Conservation (phyloP, 2,888 invertebrate species). For the Synergus umbraculus region DNA sequence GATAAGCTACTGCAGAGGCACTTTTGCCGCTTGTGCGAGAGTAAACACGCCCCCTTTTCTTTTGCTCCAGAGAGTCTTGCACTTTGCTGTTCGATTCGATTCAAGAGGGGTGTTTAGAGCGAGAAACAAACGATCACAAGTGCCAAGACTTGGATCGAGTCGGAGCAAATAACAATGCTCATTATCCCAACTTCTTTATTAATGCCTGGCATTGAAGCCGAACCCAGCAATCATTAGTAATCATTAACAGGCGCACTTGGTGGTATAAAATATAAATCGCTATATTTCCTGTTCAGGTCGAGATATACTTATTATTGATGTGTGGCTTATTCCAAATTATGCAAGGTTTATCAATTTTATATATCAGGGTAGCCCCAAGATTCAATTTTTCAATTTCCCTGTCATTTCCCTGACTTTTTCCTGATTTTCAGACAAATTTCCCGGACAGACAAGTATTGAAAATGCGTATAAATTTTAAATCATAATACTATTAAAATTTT, state of each 20-base stretch:
- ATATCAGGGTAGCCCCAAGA: too few relatives aligned
- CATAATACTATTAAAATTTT: too few relatives aligned
- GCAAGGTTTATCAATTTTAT: not conserved
- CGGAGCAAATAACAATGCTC: slow-evolving; percentile 47
- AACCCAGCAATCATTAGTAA: slow-evolving; percentile 24
- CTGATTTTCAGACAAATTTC: too few relatives aligned
- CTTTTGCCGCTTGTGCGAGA: slow-evolving; percentile 43
- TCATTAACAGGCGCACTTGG: not conserved
- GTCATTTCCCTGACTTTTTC: too few relatives aligned
- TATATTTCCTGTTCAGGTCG: not conserved
- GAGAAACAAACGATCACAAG: not conserved
- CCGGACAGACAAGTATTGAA: too few relatives aligned
- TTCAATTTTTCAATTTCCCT: too few relatives aligned
- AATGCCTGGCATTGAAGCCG: slow-evolving; percentile 45
- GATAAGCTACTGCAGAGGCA: slow-evolving; percentile 57
- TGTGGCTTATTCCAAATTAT: not conserved
- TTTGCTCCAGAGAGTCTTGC: slow-evolving; percentile 28
- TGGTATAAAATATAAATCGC: slow-evolving; percentile 4
- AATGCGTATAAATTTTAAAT: too few relatives aligned
- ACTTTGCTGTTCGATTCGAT: slow-evolving; percentile 26
- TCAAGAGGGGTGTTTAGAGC: slow-evolving; percentile 1
- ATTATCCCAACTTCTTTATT: slow-evolving; percentile 47
- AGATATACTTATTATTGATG: not conserved
- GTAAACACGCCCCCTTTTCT: slow-evolving; percentile 47
- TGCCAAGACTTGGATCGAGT: slow-evolving; percentile 12